phyloP scores from a whole-genome alignment of 2,797 vertebrate species.

The Thripadectes ignobilis region DNA sequence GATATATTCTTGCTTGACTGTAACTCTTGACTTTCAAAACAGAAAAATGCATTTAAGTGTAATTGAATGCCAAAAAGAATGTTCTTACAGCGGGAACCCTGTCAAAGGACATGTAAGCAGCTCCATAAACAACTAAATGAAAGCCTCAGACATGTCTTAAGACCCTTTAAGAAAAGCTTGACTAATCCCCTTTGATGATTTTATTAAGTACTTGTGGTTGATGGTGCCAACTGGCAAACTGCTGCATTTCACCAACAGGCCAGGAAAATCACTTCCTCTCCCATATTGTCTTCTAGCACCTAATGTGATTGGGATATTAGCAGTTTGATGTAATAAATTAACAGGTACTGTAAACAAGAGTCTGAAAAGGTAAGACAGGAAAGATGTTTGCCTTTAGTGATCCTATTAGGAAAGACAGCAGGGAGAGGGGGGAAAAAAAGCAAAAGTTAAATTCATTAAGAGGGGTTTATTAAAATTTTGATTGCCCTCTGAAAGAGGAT shows the following conservation, averaged over 20 bases:
- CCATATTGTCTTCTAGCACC: conserved; percentile 47
- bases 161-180: conserved; percentile 84
- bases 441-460: conserved; percentile 41
- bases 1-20: conserved; percentile 27
- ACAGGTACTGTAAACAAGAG: conserved; percentile 75
- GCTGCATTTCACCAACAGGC: conserved; percentile 71
- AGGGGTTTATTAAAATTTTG: conserved; percentile 15
- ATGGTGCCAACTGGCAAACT: conserved; percentile 84
- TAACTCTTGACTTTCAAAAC: conserved; percentile 21
- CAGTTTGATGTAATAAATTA: conserved; percentile 81
- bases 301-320: conserved; percentile 77
- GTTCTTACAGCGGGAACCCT: conserved; percentile 9
- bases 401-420: conserved; percentile 71
- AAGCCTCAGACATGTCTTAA: conserved; percentile 72
- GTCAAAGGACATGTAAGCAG: conserved; percentile 45
- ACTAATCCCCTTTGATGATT: conserved; percentile 91
- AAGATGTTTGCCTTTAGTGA: conserved; percentile 13
- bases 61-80: conserved; percentile 32
- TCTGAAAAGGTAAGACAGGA: conserved; percentile 66
- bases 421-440: fast-evolving
- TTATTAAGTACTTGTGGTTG: conserved; percentile 86
- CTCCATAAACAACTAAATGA: conserved; percentile 67
- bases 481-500: neutral
- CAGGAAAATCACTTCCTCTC: conserved; percentile 73
- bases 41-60: conserved; percentile 52